Percentiles rank a stretch among this genome's conserved stretches.
These are phyloP conservation scores for Glossophaga mutica DNA, from an alignment of 2,797 vertebrate species.

Conservation along the genomic window DNA sequence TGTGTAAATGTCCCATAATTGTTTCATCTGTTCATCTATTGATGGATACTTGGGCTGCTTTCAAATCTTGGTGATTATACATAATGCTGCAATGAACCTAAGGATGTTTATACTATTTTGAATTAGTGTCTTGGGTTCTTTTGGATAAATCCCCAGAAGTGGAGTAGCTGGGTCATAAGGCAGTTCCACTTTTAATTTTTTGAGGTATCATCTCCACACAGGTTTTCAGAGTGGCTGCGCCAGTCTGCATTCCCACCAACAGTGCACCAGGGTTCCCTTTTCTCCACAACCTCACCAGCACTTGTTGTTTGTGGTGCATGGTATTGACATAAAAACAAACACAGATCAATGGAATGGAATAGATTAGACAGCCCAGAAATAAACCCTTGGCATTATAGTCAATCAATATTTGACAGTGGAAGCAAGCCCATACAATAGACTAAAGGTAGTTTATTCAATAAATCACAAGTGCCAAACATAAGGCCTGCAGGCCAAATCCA, in stretches of 20 bases:
- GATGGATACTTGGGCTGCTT: not conserved
- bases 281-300: not conserved
- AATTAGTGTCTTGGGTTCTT: not conserved
- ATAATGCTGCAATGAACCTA: not conserved
- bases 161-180: not conserved
- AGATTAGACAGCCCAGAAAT: not conserved
- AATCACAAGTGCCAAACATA: not conserved
- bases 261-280: not conserved
- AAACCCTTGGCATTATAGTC: not conserved
- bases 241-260: not conserved
- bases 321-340: not conserved
- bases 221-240: not conserved
- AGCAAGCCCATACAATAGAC: not conserved
- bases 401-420: not conserved
- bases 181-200: not conserved
- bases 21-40: not conserved
- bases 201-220: not conserved
- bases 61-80: not conserved
- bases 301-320: not conserved
- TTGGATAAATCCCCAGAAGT: not conserved
- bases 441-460: not conserved
- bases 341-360: not conserved
- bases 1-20: not conserved
- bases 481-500: too few species aligned
- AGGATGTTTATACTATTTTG: not conserved